phyloP scores from a whole-genome alignment of 2,888 invertebrate species.

The Plebejus melissa region DNA sequence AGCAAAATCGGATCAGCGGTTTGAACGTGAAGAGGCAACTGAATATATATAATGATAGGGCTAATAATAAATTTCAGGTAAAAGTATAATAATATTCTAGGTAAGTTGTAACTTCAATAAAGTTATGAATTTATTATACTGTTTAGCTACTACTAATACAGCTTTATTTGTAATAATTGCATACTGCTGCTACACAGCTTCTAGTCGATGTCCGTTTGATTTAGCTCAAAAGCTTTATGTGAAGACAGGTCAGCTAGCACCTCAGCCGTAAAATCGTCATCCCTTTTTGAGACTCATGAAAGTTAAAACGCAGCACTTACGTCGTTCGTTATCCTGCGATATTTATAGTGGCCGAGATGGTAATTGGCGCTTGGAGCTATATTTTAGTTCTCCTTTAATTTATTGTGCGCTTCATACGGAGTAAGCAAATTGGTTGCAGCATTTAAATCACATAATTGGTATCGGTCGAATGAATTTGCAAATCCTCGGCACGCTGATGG shows the following conservation, averaged over 20 bases:
- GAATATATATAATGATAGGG: too few species aligned
- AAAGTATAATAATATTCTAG: neutral
- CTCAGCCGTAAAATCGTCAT: conserved; percentile 2
- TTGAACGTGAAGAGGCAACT: too few species aligned
- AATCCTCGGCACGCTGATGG: conserved; percentile 42
- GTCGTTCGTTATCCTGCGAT: conserved; percentile 36
- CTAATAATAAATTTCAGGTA: too few species aligned
- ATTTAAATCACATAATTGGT: conserved; percentile 50
- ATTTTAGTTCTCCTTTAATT: conserved; percentile 59
- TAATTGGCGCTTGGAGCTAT: conserved; percentile 55
- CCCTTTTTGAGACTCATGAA: conserved; percentile 19
- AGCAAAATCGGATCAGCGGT: too few species aligned
- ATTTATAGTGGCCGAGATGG: conserved; percentile 54
- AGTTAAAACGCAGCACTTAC: conserved; percentile 19
- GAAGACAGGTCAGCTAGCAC: neutral
- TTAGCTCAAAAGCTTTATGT: neutral
- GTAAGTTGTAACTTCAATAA: neutral
- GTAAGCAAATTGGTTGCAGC: conserved; percentile 49
- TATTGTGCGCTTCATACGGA: conserved; percentile 48
- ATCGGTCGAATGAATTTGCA: conserved; percentile 43
- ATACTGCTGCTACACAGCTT: neutral
- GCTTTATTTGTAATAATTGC: neutral
- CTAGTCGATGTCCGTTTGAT: neutral
- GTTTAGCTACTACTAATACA: too few species aligned
- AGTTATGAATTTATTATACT: neutral